Percentiles rank a stretch among this genome's conserved stretches.
phyloP scores from a whole-genome alignment of 1,140 invertebrate genomes.

The Epicauta chinensis region DNA sequence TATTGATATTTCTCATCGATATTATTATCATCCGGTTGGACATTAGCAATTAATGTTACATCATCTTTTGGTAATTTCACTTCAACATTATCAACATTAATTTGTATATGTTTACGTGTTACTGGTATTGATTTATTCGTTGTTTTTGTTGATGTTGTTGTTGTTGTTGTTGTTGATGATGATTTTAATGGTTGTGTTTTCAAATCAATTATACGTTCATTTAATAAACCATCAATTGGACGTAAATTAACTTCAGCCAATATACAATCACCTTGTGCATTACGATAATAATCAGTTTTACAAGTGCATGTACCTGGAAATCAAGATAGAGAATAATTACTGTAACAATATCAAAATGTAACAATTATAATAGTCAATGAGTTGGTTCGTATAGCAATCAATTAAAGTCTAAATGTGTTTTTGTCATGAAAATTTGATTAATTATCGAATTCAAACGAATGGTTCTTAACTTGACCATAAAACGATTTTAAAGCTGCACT shows the following conservation, averaged over 20 bases:
- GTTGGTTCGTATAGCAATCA: too few species aligned
- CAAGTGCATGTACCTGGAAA: slow-evolving; percentile 67
- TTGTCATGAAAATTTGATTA: too few species aligned
- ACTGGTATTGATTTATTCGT: slow-evolving; percentile 37
- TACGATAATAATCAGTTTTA: slow-evolving; percentile 50
- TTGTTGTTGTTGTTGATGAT: too few species aligned
- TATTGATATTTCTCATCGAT: slow-evolving; percentile 68
- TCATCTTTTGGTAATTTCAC: slow-evolving; percentile 68
- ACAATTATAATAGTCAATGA: too few species aligned
- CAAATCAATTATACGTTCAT: slow-evolving; percentile 37
- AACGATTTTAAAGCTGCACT: too few species aligned
- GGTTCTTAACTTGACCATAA: too few species aligned
- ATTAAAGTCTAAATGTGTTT: too few species aligned
- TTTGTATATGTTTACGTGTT: slow-evolving; percentile 58
- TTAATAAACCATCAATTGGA: slow-evolving; percentile 33
- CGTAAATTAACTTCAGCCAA: slow-evolving; percentile 26
- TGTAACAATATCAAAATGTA: too few species aligned
- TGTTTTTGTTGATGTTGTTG: slow-evolving; percentile 19
- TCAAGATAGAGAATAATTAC: slow-evolving; percentile 8
- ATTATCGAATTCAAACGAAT: too few species aligned
- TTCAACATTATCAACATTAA: slow-evolving; percentile 71
- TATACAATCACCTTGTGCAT: slow-evolving; percentile 45
- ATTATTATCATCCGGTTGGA: slow-evolving; percentile 59
- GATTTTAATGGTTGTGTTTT: too few species aligned
- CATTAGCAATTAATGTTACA: slow-evolving; percentile 72